Evolutionary conservation across 2,888 invertebrate species (phyloP), one percentile per base, ranked within the genome.

Genomic region (Euphydryas editha): DNA sequence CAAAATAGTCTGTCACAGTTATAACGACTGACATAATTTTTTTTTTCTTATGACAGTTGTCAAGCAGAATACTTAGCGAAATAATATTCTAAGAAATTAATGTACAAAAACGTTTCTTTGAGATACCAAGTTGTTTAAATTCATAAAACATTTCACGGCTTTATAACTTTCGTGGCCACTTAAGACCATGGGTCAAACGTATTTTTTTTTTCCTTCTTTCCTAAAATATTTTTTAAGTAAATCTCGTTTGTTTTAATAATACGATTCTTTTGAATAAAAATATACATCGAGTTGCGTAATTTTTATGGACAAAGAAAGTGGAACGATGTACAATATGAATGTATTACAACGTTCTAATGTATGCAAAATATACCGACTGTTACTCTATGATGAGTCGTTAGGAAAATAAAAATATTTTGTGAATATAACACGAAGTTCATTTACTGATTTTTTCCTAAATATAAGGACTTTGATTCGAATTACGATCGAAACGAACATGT

Each of bases 251-350:
- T 44, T 62, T 67, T 67, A 57, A 65, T 61, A 59, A 20, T 67
- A 67, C 64, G 64, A 20, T 61, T 60, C 55, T 36, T 59, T 20
- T 47, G 42, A 67, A 69, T 65, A 66, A 68, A 65, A 60, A 55
- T 20, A 65, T 51, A 55, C 55, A 56, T 44, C 30, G 37, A 24
- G 59, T 65, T 62, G 59, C 55, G 59, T 65, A 65, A 70, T 67
- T 62, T 39, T 62, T 62, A 67, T 62, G 62, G 62, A 67, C 69
- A 64, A 69, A 59, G 71, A 67, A 69, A 71, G 69, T 67, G 65
- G 67, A 65, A 65, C 65, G 68, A 65, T 54, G 60, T 49, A 51
- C 58, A 44, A 18, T 68, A 68, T 21, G 59, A 62, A 62, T 65
- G 62, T 58, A 55, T 62, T 56, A 67, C 59, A 51, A 63, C 39